phyloP scores from a whole-genome alignment of 2,797 vertebrate genomes.

The Alectoris magna region DNA sequence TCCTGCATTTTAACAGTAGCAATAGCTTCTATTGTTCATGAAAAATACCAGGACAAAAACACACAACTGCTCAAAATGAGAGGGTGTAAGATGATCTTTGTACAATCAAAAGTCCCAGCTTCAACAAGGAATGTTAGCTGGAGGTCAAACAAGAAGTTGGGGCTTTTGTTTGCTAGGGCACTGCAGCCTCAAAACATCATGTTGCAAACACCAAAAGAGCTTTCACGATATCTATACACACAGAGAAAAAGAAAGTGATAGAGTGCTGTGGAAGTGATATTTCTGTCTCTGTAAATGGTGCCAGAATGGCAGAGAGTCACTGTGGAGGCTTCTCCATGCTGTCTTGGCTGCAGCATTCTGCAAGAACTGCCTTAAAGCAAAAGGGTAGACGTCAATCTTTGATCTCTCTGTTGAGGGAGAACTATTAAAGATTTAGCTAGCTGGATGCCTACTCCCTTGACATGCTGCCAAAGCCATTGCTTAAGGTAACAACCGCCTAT shows the following conservation, averaged over 20 bases:
- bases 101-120: background rate
- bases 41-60: background rate
- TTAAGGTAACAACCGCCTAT: slow-evolving; percentile 20
- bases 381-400: slow-evolving; percentile 41
- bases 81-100: background rate
- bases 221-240: background rate
- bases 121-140: background rate
- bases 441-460: background rate
- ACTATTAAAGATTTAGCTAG: slow-evolving; percentile 31
- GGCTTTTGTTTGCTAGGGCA: background rate
- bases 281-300: background rate
- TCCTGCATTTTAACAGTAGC: background rate
- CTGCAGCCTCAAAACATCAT: background rate
- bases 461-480: slow-evolving; percentile 3
- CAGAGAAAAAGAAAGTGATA: background rate
- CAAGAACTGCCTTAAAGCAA: slow-evolving; percentile 25
- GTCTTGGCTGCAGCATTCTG: background rate
- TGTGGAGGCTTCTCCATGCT: background rate
- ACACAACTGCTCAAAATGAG: background rate
- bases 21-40: background rate
- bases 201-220: background rate
- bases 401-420: slow-evolving; percentile 12
- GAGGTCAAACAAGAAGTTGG: background rate
- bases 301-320: background rate
- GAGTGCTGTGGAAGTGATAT: background rate